Evolutionary conservation across 2,113 vertebrate species (phyloP).

Genomic region (Tapirus terrestris): DNA sequence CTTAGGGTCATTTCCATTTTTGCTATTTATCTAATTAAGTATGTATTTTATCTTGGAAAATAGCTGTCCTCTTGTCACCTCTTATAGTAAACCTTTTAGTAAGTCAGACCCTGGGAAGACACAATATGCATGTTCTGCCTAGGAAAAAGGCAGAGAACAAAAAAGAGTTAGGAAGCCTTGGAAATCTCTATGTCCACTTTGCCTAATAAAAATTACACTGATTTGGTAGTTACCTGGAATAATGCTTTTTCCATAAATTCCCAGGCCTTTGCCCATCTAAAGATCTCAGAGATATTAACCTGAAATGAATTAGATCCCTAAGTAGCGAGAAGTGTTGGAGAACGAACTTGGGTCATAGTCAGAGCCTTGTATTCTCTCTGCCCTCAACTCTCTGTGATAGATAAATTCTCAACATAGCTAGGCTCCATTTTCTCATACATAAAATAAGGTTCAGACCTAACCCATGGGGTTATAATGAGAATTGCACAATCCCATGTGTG

Average conservation of each 20-base stretch:
- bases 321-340: neutral
- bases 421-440: neutral
- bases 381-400: neutral
- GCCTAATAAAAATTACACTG: neutral
- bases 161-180: neutral
- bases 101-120: neutral
- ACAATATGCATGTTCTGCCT: neutral
- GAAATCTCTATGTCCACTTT: neutral
- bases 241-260: neutral
- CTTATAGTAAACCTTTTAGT: slow-evolving; percentile 36
- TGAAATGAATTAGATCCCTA: neutral
- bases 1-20: neutral
- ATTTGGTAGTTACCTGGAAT: neutral
- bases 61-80: neutral
- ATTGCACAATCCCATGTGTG: neutral
- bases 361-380: neutral
- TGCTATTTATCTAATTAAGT: slow-evolving; percentile 53
- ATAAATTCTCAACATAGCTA: neutral
- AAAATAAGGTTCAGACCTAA: neutral
- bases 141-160: slow-evolving; percentile 16
- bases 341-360: neutral
- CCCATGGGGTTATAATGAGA: neutral
- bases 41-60: slow-evolving; percentile 36
- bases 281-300: neutral
- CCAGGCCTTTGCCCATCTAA: neutral